These are phyloP conservation scores for Aphelenchoides bicaudatus DNA, from an alignment of 2,888 invertebrate species.

Conservation along the genomic window DNA sequence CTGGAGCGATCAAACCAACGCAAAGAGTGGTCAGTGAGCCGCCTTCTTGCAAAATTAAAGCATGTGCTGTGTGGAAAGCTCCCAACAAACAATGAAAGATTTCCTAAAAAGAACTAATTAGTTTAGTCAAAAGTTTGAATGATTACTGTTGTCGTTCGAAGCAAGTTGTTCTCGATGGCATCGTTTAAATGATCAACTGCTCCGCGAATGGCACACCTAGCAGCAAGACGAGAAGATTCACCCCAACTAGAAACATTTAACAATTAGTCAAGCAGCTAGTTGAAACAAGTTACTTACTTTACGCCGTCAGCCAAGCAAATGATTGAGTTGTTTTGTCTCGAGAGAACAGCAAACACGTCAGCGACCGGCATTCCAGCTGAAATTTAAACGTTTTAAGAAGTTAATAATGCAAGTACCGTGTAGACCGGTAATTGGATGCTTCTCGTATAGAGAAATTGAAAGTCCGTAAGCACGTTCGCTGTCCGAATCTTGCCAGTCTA, in stretches of 20 bases:
- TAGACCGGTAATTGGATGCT: constrained; percentile 73
- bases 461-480: constrained; percentile 70
- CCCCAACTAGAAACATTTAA: too few species aligned
- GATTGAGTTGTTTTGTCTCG: constrained; percentile 70
- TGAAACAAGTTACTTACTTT: constrained; percentile 76
- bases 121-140: too few species aligned
- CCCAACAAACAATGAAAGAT: constrained; percentile 74
- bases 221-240: constrained; percentile 23
- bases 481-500: constrained; percentile 65
- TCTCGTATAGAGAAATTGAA: constrained; percentile 77
- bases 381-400: too few species aligned
- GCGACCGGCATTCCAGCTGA: constrained; percentile 74
- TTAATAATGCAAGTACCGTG: too few species aligned
- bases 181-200: constrained; percentile 75
- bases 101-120: too few species aligned
- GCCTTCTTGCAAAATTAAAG: constrained; percentile 75
- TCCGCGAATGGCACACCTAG: constrained; percentile 75
- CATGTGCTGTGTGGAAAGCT: constrained; percentile 80
- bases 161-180: constrained; percentile 35
- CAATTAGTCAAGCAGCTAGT: background rate
- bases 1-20: constrained; percentile 71
- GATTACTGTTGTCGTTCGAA: constrained; percentile 47
- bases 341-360: constrained; percentile 76
- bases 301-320: constrained; percentile 82
- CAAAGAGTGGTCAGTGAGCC: constrained; percentile 80